Base-by-base conservation (phyloP, 1,140 invertebrate genomes). In the Drosophila saltans region DNA sequence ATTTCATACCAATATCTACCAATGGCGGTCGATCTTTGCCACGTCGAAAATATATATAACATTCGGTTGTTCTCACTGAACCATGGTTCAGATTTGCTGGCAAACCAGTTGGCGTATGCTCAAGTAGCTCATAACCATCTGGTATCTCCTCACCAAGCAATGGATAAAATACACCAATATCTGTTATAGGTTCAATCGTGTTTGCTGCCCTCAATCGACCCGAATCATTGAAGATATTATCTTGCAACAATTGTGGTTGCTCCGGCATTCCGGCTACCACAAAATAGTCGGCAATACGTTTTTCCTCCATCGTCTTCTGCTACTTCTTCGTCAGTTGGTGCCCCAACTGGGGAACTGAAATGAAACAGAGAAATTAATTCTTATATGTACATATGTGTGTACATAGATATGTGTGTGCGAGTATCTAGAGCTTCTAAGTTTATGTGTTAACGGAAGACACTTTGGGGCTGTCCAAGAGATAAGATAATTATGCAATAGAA, bases 21-120 rank as follows among this genome's bases (percentile, higher is more conserved):
- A 99, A 94, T 16, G 99, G 98, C 30, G 98, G 97, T 92, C 98
- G 98, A 91, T 99, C 97, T 75, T 97, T 94, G 24, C 99, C 98
- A 73, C 99, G 93, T 79, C 95, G 94, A 92, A 96, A 98, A 92
- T 98, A 99, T 28, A 99, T 94, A 93, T 95, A 99, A 92, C 98
- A 98, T 92, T 98, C 97, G 24, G 96, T 96, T 66, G 97, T 97
- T 52, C 98, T 94, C 75, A 99, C 94, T 81, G 98, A 98, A 21
- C 98, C 99, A 95, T 99, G 97, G 93, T 99, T 99, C 39, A 99
- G 94, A 93, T 99, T 97, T 0, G 99, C 99, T 10, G 95, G 94
- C 69, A 97, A 93, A 2, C 97, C 97, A 21, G 95, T 94, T 7
- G 98, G 97, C 3, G 98, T 99, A 45, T 94, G 93, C 72, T 97